A percentile compares a stretch with the other conserved stretches of the same genome.
Evolutionary conservation across 1,140 invertebrate species (phyloP).

Genomic region (Asbolus verrucosus): DNA sequence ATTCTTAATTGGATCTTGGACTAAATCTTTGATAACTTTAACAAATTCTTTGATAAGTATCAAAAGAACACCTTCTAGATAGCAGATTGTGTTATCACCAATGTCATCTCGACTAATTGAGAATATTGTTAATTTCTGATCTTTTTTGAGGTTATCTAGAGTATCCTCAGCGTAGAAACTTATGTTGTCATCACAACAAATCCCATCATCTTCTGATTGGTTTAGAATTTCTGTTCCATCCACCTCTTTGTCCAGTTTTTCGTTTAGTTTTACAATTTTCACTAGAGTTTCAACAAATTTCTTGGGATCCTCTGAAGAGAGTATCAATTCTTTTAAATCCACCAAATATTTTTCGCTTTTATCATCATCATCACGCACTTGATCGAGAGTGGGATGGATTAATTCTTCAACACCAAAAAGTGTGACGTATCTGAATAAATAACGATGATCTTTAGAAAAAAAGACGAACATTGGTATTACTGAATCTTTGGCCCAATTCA

Average conservation of each 20-base stretch:
- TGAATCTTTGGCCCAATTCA: constrained; percentile 55
- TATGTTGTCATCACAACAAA: constrained; percentile 44
- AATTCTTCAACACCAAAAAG: constrained; percentile 61
- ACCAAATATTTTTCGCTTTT: constrained; percentile 42
- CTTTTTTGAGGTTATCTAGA: constrained; percentile 45
- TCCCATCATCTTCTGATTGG: constrained; percentile 38
- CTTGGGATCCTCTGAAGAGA: constrained; percentile 1
- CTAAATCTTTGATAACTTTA: constrained; percentile 37
- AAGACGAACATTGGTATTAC: constrained; percentile 54
- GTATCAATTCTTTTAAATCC: constrained; percentile 45
- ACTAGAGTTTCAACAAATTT: constrained; percentile 42
- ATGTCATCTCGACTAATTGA: not conserved
- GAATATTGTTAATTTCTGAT: constrained; percentile 47
- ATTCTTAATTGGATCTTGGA: constrained; percentile 46
- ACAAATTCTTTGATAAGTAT: constrained; percentile 44
- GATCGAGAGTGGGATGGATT: constrained; percentile 54
- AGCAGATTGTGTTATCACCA: constrained; percentile 41
- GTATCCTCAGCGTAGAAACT: constrained; percentile 55
- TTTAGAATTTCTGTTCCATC: constrained; percentile 43
- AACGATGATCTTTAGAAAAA: constrained; percentile 53
- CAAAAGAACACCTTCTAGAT: constrained; percentile 49
- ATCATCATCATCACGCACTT: not conserved
- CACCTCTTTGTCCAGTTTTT: constrained; percentile 49
- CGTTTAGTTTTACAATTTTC: constrained; percentile 48
- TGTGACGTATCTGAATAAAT: constrained; percentile 57